A percentile compares a stretch with the other conserved stretches of the same genome.
phyloP scores from a whole-genome alignment of 1,140 invertebrate genomes.

The Forficula auricularia region DNA sequence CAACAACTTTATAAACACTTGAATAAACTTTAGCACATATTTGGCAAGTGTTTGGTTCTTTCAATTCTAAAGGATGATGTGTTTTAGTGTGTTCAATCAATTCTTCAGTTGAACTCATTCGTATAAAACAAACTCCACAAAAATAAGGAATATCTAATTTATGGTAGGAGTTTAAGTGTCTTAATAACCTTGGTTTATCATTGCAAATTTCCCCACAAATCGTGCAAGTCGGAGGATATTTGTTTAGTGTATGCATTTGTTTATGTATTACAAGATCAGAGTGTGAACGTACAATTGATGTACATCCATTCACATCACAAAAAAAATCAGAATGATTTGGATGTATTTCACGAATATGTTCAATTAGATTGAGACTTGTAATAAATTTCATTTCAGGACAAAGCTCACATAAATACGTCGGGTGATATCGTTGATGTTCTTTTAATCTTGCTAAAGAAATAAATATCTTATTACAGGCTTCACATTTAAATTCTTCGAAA shows the following conservation, averaged over 20 bases:
- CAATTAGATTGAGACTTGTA: slow-evolving; percentile 25
- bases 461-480: too few relatives aligned
- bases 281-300: slow-evolving; percentile 34
- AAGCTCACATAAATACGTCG: too few relatives aligned
- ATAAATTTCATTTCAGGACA: too few relatives aligned
- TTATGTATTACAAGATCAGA: slow-evolving; percentile 34
- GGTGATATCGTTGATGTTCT: too few relatives aligned
- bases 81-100: slow-evolving; percentile 36
- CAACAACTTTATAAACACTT: slow-evolving; percentile 39
- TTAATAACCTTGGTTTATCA: slow-evolving; percentile 38
- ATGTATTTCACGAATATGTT: slow-evolving; percentile 37
- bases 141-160: slow-evolving; percentile 23
- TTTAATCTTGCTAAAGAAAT: too few relatives aligned
- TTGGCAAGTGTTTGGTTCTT: slow-evolving; percentile 35
- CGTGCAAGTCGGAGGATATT: slow-evolving; percentile 28
- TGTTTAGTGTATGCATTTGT: slow-evolving; percentile 26
- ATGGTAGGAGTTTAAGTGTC: slow-evolving; percentile 33
- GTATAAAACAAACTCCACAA: slow-evolving; percentile 38
- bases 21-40: slow-evolving; percentile 41
- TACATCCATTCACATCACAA: slow-evolving; percentile 28
- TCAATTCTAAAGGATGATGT: slow-evolving; percentile 29
- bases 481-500: too few relatives aligned
- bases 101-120: slow-evolving; percentile 35
- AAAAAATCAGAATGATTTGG: slow-evolving; percentile 34
- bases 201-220: slow-evolving; percentile 40